Percentiles rank a stretch among this genome's conserved stretches.
Evolutionary conservation across 1,140 invertebrate genomes (phyloP).

Genomic region (Saccostrea echinata): DNA sequence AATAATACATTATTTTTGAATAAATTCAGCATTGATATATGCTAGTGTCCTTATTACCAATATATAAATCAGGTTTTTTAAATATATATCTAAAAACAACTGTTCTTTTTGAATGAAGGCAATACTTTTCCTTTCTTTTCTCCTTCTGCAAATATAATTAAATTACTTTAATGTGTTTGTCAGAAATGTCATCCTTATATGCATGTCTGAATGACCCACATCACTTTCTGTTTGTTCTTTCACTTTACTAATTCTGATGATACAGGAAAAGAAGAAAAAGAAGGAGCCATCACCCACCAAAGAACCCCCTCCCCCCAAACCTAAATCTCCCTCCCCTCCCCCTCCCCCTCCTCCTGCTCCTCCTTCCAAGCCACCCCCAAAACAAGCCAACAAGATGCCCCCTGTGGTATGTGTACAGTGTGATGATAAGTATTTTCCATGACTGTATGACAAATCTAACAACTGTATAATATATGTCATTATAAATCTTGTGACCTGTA

Average conservation of each 20-base stretch:
- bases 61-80: too few species aligned
- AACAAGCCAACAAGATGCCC: conserved; percentile 30
- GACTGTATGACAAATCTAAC: background rate
- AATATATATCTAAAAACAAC: too few species aligned
- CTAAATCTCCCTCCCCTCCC: conserved; percentile 22
- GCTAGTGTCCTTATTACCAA: too few species aligned
- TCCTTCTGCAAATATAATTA: too few species aligned
- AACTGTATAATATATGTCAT: background rate
- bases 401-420: conserved; percentile 48
- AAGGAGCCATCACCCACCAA: conserved; percentile 10
- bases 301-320: conserved; percentile 28
- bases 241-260: conserved; percentile 10
- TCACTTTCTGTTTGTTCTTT: background rate
- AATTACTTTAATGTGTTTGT: background rate
- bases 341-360: conserved; percentile 1
- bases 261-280: conserved; percentile 43
- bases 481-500: conserved; percentile 3
- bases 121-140: too few species aligned
- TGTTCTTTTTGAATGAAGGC: too few species aligned
- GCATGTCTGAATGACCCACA: background rate
- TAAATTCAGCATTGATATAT: too few species aligned
- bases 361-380: conserved; percentile 46
- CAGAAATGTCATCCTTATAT: background rate
- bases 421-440: background rate
- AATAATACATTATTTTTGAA: too few species aligned